Evolutionary conservation across 2,113 vertebrate species (phyloP), one percentile per base, ranked within the genome.

Genomic region (Atlantisia rogersi): DNA sequence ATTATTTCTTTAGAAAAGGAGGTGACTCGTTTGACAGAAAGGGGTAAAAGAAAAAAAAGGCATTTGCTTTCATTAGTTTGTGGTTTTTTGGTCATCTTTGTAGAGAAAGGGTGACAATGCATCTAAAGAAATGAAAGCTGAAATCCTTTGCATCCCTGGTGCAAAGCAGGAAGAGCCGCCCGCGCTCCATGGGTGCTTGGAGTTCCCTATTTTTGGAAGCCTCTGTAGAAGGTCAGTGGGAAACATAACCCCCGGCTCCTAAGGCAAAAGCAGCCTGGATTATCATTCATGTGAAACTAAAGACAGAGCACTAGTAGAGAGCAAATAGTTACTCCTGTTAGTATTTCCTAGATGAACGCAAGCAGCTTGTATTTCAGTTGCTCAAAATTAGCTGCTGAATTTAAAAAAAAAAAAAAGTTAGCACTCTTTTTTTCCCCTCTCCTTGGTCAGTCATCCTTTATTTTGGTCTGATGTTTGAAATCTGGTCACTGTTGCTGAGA

Each of bases 261-360:
- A 65, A 69, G 75, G 96, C 93, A 75, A 96, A 95, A 93, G 88
- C 85, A 92, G 82, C 88, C 83, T 81, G 93, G 94, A 94, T 96
- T 96, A 94, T 96, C 88, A 78, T 96, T 95, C 68, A 86, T 37
- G 40, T 84, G 95, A 96, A 97, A 95, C 94, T 73, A 22, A 94
- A 97, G 77, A 84, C 0, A 2, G 77, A 71, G 39, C 52, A 69
- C 75, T 78, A 86, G 69, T 75, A 75, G 79, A 86, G 53, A 94
- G 88, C 86, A 88, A 96, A 96, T 93, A 94, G 82, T 75, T 92
- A 71, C n/a, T 93, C 73, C 92, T 96, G 42, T 90, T 92, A 96
- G 80, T 77, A 83, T 96, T 96, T 93, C 95, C 94, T 95, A 92
- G 91, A 92, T 37, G 89, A 95, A 89, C 3, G 2, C 77, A 92